phyloP scores from a whole-genome alignment of 2,888 invertebrate species.

The Hypena proboscidalis region DNA sequence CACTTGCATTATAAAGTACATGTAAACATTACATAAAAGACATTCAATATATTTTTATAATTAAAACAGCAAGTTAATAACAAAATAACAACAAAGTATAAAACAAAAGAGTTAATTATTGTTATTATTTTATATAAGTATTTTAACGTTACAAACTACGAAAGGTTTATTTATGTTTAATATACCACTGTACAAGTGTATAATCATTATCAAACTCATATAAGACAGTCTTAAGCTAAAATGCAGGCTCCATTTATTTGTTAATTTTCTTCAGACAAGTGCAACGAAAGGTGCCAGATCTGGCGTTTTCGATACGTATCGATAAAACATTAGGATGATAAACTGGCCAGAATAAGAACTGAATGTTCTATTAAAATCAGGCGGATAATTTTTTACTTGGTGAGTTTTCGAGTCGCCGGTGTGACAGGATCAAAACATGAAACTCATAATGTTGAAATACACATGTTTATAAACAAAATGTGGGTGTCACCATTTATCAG shows the following conservation, averaged over 20 bases:
- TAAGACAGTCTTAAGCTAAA: constrained; percentile 39
- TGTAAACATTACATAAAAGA: constrained; percentile 10
- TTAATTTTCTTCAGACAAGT: constrained; percentile 13
- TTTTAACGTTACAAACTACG: constrained; percentile 13
- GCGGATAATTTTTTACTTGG: too few species aligned
- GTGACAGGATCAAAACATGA: too few species aligned
- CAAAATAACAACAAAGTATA: constrained; percentile 36
- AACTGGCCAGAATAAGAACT: too few species aligned
- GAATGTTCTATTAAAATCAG: too few species aligned
- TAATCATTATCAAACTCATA: constrained; percentile 27
- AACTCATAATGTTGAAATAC: too few species aligned
- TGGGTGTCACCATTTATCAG: too few species aligned
- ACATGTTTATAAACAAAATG: too few species aligned
- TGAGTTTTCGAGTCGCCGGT: too few species aligned
- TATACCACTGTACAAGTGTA: not conserved
- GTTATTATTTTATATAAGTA: constrained; percentile 15
- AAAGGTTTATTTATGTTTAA: constrained; percentile 5
- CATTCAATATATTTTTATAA: constrained; percentile 14
- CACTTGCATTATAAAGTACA: constrained; percentile 9
- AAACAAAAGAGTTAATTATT: constrained; percentile 23
- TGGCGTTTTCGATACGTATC: too few species aligned
- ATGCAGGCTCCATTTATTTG: constrained; percentile 32
- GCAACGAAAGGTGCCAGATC: constrained; percentile 14
- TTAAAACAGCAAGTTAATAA: constrained; percentile 35
- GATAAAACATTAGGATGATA: too few species aligned